Conservation (phyloP, 2,113 vertebrate genomes). For the Heterocephalus glaber region DNA sequence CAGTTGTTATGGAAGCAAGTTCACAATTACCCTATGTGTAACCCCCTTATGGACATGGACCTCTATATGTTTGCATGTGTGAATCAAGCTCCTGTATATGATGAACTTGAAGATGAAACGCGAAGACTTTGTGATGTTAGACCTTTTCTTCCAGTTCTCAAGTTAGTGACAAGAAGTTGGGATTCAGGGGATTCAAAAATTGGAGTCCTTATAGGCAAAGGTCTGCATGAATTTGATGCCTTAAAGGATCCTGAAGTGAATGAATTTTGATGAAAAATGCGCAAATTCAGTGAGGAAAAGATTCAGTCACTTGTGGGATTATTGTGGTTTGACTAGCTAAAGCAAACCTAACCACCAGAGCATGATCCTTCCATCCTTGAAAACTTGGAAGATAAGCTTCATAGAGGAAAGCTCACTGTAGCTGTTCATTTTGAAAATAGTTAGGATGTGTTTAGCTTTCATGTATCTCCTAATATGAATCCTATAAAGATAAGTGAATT, state of each 20-base stretch:
- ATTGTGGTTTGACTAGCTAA: slow-evolving; percentile 94
- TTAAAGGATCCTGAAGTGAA: slow-evolving; percentile 96
- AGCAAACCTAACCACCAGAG: slow-evolving; percentile 93
- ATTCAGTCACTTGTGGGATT: slow-evolving; percentile 92
- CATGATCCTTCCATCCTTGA: slow-evolving; percentile 88
- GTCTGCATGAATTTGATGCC: slow-evolving; percentile 97
- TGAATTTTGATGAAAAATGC: slow-evolving; percentile 96
- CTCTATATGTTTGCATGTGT: slow-evolving; percentile 98
- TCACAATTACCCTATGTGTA: slow-evolving; percentile 93
- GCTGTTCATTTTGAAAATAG: slow-evolving; percentile 95
- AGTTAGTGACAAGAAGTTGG: slow-evolving; percentile 94
- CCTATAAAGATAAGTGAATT: slow-evolving; percentile 92
- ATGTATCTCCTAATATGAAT: slow-evolving; percentile 90
- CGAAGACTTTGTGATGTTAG: slow-evolving; percentile 95
- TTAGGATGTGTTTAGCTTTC: slow-evolving; percentile 96
- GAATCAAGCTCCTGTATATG: slow-evolving; percentile 97
- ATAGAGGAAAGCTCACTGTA: slow-evolving; percentile 91
- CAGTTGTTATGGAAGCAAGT: slow-evolving; percentile 99
- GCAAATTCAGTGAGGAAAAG: slow-evolving; percentile 93
- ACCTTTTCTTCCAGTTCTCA: slow-evolving; percentile 96
- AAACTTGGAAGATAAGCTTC: slow-evolving; percentile 88
- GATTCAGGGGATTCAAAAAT: slow-evolving; percentile 97
- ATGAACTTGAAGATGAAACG: slow-evolving; percentile 96
- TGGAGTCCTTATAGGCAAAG: slow-evolving; percentile 97
- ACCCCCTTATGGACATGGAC: slow-evolving; percentile 95